Percentiles rank a stretch among this genome's conserved stretches.
Evolutionary conservation across 2,888 invertebrate species (phyloP).

Genomic region (Drosophila heteroneura): DNA sequence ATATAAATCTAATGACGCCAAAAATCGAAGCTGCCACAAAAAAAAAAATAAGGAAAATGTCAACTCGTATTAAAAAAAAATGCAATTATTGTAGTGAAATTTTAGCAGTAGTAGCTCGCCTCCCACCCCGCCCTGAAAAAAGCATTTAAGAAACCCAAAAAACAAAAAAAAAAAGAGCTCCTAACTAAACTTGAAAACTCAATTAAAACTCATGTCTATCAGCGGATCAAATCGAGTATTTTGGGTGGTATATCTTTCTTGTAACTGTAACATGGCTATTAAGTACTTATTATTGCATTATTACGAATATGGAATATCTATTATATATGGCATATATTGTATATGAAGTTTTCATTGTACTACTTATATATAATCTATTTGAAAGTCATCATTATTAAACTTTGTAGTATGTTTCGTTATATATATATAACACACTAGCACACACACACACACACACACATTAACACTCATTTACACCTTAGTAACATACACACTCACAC

Average conservation of each 20-base stretch:
- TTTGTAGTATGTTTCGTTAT: slow-evolving; percentile 77
- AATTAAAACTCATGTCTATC: slow-evolving; percentile 12
- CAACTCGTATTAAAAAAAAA: slow-evolving; percentile 37
- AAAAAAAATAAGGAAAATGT: not conserved
- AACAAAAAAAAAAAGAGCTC: slow-evolving; percentile 10
- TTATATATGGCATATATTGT: slow-evolving; percentile 75
- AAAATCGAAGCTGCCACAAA: slow-evolving; percentile 68
- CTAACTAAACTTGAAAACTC: slow-evolving; percentile 25
- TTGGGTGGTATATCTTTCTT: slow-evolving; percentile 57
- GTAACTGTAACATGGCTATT: slow-evolving; percentile 62
- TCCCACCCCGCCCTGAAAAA: slow-evolving; percentile 11
- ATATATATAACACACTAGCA: slow-evolving; percentile 43
- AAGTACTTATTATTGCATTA: slow-evolving; percentile 58
- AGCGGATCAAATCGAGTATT: slow-evolving; percentile 33
- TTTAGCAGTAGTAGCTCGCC: slow-evolving; percentile 53
- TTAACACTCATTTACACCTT: slow-evolving; percentile 15
- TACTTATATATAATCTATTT: slow-evolving; percentile 78
- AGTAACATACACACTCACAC: slow-evolving; percentile 36
- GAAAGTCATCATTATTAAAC: slow-evolving; percentile 69
- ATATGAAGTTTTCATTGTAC: slow-evolving; percentile 78
- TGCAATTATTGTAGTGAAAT: slow-evolving; percentile 54
- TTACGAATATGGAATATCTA: slow-evolving; percentile 71
- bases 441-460: slow-evolving; percentile 33
- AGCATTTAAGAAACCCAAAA: slow-evolving; percentile 3
- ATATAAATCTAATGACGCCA: slow-evolving; percentile 61